Base-by-base conservation (phyloP, 2,888 invertebrate genomes). In the Caenorhabditis becei region DNA sequence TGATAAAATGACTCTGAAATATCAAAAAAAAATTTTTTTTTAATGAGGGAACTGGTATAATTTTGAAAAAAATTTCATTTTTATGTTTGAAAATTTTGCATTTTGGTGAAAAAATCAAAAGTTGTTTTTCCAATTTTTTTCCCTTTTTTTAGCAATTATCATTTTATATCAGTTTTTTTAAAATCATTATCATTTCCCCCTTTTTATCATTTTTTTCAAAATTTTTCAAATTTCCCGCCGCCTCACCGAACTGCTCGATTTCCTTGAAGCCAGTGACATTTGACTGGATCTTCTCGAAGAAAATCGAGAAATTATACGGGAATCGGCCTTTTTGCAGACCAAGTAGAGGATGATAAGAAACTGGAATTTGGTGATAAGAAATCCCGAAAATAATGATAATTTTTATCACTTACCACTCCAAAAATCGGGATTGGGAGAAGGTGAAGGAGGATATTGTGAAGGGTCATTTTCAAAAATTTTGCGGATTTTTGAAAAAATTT, bases 401-500 rank as follows among this genome's bases (percentile, higher is more conserved):
- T 32, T 32, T 10, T 32, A 32, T 4, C 32, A 66, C 83, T 81
- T 41, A 87, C 87, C 24, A 82, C 59, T 11, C 72, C 54, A 44
- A 87, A 88, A 11, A 83, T 26, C 7, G 69, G 41, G 20, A 85
- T 77, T 11, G 77, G 78, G 23, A 88, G 41, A 37, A 85, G 62
- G 72, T 86, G 85, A 14, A 86, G 75, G 7, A 61, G 78, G 14
- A 87, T 66, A 65, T 86, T 85, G 67, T 86, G 85, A 35, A 85
- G 11, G 10, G 82, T 83, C 84, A 88, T 83, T 53, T 54, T 37
- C n/a, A 14, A 10, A 54, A 24, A n/a, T n/a, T n/a, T n/a, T n/a
- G n/a, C n/a, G n/a, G n/a, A n/a, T n/a, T n/a, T 51, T 58, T 28
- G 1, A 3, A 28, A 20, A 5, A 37, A 26, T 32, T 32, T 10